A percentile compares a stretch with the other conserved stretches of the same genome.
Conservation (phyloP, 2,113 vertebrate species). For the Sander lucioperca region DNA sequence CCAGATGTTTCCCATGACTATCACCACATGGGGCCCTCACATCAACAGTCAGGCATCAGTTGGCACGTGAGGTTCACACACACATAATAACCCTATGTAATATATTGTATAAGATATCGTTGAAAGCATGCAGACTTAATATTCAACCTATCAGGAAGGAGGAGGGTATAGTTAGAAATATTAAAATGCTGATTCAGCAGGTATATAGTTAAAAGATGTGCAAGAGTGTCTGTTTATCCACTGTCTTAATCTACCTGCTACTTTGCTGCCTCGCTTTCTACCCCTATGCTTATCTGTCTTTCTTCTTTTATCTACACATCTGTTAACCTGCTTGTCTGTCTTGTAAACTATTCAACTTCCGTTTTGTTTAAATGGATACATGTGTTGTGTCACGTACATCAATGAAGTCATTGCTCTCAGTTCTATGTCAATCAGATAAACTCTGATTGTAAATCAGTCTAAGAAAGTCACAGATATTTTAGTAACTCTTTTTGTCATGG, state of each 20-base stretch:
- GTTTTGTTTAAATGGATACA: background rate
- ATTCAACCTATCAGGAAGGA: background rate
- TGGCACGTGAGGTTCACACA: too few relatives aligned
- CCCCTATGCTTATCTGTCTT: background rate
- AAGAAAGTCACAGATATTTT: background rate
- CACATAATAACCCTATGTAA: too few relatives aligned
- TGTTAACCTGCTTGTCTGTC: background rate
- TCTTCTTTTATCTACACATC: background rate
- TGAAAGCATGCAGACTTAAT: too few relatives aligned
- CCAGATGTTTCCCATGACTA: too few relatives aligned
- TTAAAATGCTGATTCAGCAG: slow-evolving; percentile 56
- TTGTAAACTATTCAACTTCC: too few relatives aligned
- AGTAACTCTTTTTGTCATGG: background rate
- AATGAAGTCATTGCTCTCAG: background rate
- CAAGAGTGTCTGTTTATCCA: too few relatives aligned
- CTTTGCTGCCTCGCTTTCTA: background rate
- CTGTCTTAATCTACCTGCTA: background rate
- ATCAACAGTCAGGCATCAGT: too few relatives aligned
- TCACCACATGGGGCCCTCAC: too few relatives aligned
- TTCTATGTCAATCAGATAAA: background rate
- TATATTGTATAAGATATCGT: too few relatives aligned
- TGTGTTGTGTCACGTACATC: background rate
- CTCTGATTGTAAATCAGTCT: too few relatives aligned
- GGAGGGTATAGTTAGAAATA: background rate
- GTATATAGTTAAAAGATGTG: slow-evolving; percentile 25